These are phyloP conservation scores for Odontophorus gujanensis DNA, from an alignment of 2,113 vertebrate species.

Conservation along the genomic window DNA sequence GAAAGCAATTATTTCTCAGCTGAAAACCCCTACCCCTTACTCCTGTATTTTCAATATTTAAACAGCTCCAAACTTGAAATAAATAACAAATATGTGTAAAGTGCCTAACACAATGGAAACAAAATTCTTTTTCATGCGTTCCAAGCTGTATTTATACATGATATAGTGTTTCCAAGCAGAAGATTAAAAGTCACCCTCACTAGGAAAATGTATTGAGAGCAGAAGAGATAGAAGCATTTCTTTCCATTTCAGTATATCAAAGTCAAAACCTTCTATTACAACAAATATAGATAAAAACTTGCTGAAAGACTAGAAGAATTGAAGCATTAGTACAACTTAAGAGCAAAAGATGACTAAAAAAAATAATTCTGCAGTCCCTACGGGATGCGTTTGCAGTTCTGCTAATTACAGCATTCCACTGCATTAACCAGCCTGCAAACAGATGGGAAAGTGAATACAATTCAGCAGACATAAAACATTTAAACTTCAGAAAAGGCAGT, in stretches of 20 bases:
- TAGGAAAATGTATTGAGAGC: background rate
- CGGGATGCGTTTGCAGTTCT: background rate
- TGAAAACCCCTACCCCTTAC: background rate
- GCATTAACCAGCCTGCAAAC: conserved; percentile 10
- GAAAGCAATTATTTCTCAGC: background rate
- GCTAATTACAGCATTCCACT: conserved; percentile 4
- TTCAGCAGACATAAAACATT: conserved; percentile 39
- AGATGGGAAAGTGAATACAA: conserved; percentile 27
- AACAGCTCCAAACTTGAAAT: background rate
- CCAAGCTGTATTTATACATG: background rate
- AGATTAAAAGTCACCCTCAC: background rate
- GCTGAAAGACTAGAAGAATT: conserved; percentile 7
- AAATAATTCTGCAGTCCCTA: conserved; percentile 4
- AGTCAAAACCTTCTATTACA: background rate
- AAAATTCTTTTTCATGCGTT: background rate
- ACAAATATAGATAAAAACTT: conserved; percentile 17
- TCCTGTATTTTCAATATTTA: background rate
- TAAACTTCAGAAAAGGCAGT: conserved; percentile 20
- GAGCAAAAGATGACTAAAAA: background rate
- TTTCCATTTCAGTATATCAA: background rate
- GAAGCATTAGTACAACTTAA: conserved; percentile 32
- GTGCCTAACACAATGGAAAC: background rate
- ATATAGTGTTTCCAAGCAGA: background rate
- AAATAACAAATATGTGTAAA: background rate
- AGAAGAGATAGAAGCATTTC: conserved; percentile 4